These are phyloP conservation scores for Platysternon megacephalum DNA, from an alignment of 2,113 vertebrate species.

Conservation along the genomic window DNA sequence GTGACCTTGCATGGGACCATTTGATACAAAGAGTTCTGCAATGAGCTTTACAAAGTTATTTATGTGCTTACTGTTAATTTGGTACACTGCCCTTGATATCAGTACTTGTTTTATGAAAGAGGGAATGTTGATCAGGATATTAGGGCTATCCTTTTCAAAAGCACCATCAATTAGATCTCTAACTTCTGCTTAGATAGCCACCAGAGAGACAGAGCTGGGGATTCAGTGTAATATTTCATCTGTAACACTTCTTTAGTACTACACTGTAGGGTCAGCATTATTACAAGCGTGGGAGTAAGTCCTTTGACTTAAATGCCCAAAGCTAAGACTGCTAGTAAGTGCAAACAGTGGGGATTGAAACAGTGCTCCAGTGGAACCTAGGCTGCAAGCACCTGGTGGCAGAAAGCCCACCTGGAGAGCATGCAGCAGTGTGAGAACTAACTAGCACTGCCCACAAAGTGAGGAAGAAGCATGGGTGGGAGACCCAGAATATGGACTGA, in stretches of 20 bases:
- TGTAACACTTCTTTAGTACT: not conserved
- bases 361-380: not conserved
- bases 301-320: not conserved
- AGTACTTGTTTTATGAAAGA: not conserved
- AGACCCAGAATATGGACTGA: not conserved
- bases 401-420: not conserved
- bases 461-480: not conserved
- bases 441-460: not conserved
- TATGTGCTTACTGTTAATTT: not conserved
- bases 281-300: not conserved
- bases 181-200: not conserved
- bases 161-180: not conserved
- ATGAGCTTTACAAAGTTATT: not conserved
- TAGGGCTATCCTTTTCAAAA: not conserved
- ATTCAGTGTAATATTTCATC: not conserved
- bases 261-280: not conserved
- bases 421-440: not conserved
- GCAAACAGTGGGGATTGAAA: fast-evolving
- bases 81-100: not conserved
- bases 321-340: not conserved
- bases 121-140: not conserved
- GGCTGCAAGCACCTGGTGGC: not conserved
- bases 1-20: not conserved
- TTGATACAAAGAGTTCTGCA: not conserved
- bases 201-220: not conserved